phyloP scores from a whole-genome alignment of 2,113 vertebrate species.

The Saimiri boliviensis region DNA sequence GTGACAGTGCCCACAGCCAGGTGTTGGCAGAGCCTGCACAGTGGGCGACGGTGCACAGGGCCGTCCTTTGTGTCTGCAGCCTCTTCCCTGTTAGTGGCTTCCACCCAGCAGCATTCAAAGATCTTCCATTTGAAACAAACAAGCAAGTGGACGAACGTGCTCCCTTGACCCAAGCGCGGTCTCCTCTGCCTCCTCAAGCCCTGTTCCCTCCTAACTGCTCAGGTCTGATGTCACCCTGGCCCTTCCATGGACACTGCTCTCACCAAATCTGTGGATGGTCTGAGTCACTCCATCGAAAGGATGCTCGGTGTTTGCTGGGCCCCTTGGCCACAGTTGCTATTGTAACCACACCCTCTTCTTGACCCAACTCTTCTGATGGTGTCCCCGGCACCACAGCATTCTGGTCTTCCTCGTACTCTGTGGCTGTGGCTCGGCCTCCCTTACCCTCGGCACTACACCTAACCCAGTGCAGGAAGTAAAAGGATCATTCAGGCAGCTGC shows the following conservation, averaged over 20 bases:
- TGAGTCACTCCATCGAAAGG: neutral
- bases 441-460: too few relatives aligned
- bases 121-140: neutral
- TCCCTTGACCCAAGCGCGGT: neutral
- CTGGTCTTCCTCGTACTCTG: neutral
- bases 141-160: neutral
- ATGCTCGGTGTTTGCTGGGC: neutral
- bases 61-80: neutral
- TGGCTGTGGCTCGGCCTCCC: neutral
- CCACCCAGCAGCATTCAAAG: neutral
- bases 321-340: rapidly evolving
- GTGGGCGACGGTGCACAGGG: rapidly evolving
- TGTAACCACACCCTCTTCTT: rapidly evolving
- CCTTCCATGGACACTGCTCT: neutral
- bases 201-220: rapidly evolving
- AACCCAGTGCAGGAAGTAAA: neutral
- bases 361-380: neutral
- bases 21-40: neutral
- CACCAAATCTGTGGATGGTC: neutral
- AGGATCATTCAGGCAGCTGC: neutral
- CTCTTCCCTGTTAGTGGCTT: neutral
- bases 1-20: too few relatives aligned
- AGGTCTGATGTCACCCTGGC: neutral
- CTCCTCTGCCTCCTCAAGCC: too few relatives aligned
- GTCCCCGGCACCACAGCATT: neutral